Base-by-base conservation (phyloP, 2,797 vertebrate genomes). In the Chiroxiphia lanceolata region DNA sequence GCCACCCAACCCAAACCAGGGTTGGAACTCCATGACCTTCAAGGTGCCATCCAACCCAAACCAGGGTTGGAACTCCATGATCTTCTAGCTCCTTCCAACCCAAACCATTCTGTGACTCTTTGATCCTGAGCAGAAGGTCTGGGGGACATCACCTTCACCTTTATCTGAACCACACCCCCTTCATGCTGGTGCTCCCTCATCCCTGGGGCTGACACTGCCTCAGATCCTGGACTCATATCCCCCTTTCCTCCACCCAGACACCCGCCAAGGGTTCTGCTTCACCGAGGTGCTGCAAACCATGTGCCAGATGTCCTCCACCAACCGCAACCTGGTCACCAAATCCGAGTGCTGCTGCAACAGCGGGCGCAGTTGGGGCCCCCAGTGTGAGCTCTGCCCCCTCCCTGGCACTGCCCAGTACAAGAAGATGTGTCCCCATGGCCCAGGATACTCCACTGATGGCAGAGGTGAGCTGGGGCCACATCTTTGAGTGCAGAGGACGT, bases 401-500 rank as follows among this genome's bases (percentile, higher is more conserved):
- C 99, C 98, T 0, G 98, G 99, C 78, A 99, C 99, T 1, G 93
- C 98, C 21, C 98, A 98, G 85, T 98, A 99, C 98, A 99, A 98
- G 97, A 99, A 98, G 91, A 99, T 99, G 98, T 99, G 99, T 75
- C 99, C 99, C 6, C 98, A 99, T 0, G 99, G 99, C 54, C 98
- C 98, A 0, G 99, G 99, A 3, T 99, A 99, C 93, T 99, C 98
- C 61, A 98, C 98, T 0, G 98, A 99, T 3, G 99, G 99, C n/a
- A 98, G 98, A 98, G 99, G 99, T 99, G 93, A 95, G 97, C 11
- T 33, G 67, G 57, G 50, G 6, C 54, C 40, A 48, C n/a, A 60
- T 8, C 23, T 59, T 59, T 36, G 18, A 22, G 36, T 6, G 59
- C 36, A 44, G 56, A 27, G 40, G 34, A 9, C 23, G 47, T 27